Evolutionary conservation across 37 sponge, comb jelly and placozoan species (phyloP).

Genomic region (Oscarella lobularis): DNA sequence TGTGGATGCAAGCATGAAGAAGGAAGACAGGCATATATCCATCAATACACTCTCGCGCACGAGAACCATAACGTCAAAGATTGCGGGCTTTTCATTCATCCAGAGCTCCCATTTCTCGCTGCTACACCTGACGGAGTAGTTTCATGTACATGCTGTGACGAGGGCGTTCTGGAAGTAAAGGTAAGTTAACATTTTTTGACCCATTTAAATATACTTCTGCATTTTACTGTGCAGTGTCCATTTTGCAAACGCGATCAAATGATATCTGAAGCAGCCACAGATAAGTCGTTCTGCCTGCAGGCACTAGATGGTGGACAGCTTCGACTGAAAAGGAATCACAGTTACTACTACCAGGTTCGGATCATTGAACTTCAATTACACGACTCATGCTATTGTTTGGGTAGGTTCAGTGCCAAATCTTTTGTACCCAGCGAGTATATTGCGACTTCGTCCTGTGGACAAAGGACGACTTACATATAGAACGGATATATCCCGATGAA

Average conservation of each 20-base stretch:
- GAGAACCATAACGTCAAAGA: constrained; percentile 1
- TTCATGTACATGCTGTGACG: constrained; percentile 34
- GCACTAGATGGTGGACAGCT: constrained; percentile 3
- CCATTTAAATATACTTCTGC: too few species aligned
- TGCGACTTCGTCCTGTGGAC: constrained; percentile 42
- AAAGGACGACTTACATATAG: constrained; percentile 16
- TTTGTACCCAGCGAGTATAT: constrained; percentile 13
- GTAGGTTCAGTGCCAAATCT: too few species aligned
- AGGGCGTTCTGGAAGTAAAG: too few species aligned
- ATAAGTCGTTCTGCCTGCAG: constrained; percentile 9
- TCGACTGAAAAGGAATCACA: constrained; percentile 18
- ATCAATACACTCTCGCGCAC: constrained; percentile 9
- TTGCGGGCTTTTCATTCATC: constrained; percentile 23
- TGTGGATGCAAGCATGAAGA: constrained; percentile 52
- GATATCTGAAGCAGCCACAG: constrained; percentile 10
- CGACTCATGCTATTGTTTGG: too few species aligned
- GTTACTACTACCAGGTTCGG: constrained; percentile 58
- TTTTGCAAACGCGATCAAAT: constrained; percentile 14
- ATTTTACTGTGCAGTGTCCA: constrained; percentile 32
- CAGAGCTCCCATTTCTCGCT: constrained; percentile 30
- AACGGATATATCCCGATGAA: constrained; percentile 16
- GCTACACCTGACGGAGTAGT: constrained; percentile 51
- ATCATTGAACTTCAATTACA: too few species aligned
- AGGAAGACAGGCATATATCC: constrained; percentile 15
- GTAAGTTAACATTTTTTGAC: too few species aligned